phyloP scores from a whole-genome alignment of 2,113 vertebrate species.

The Gadus chalcogrammus region DNA sequence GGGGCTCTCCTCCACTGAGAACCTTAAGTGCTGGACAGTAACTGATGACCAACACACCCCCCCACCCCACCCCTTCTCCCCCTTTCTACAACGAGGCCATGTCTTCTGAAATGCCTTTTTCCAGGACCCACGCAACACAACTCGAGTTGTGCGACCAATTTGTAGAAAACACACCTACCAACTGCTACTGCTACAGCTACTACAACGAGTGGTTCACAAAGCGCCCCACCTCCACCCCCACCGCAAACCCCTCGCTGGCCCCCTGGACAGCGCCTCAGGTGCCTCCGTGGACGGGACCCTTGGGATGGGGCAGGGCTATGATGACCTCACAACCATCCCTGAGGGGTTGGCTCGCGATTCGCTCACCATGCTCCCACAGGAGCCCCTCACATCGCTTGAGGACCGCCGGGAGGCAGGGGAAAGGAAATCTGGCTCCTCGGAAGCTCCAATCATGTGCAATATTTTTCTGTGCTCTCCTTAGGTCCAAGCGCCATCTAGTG shows the following conservation, averaged over 20 bases:
- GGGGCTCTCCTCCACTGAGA: slow-evolving; percentile 71
- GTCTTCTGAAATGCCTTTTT: slow-evolving; percentile 86
- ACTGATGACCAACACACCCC: slow-evolving; percentile 71
- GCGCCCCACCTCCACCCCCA: background rate
- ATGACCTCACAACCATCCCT: too few relatives aligned
- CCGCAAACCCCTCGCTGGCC: slow-evolving; percentile 40
- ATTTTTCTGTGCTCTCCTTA: slow-evolving; percentile 41
- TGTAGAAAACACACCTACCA: slow-evolving; percentile 27
- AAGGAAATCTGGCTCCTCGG: background rate
- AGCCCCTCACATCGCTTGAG: slow-evolving; percentile 1
- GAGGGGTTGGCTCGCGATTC: too few relatives aligned
- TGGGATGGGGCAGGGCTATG: background rate
- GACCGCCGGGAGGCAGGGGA: slow-evolving; percentile 19
- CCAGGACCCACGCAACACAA: slow-evolving; percentile 59
- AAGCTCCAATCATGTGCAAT: slow-evolving; percentile 61
- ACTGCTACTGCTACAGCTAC: background rate
- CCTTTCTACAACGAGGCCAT: slow-evolving; percentile 79
- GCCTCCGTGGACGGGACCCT: slow-evolving; percentile 20
- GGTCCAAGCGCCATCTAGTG: slow-evolving; percentile 55
- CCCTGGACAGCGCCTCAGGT: slow-evolving; percentile 44
- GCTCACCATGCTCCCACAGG: background rate
- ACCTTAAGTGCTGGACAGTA: slow-evolving; percentile 93
- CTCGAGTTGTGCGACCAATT: slow-evolving; percentile 40
- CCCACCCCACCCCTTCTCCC: too few relatives aligned
- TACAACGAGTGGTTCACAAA: background rate